Percentiles rank a stretch among this genome's conserved stretches.
Evolutionary conservation across 2,797 vertebrate genomes (phyloP).

Genomic region (Danio aesculapii): DNA sequence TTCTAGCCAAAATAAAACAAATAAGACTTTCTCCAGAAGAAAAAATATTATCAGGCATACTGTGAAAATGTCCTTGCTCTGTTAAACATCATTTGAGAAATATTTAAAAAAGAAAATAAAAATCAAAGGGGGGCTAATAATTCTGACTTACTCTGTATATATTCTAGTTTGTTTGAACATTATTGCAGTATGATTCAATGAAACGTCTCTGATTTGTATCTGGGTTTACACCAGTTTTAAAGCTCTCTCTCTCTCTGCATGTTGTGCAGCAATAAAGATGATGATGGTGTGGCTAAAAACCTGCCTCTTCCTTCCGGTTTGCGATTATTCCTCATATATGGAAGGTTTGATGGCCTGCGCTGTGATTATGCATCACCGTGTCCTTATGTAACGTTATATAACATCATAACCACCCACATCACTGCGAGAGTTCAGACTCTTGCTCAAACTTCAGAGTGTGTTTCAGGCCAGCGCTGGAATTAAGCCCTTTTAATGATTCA

Average conservation of each 20-base stretch:
- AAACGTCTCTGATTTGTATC: background rate
- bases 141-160: too few species aligned
- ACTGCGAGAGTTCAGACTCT: slow-evolving; percentile 32
- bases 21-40: too few species aligned
- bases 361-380: slow-evolving; percentile 49
- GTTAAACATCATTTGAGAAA: too few species aligned
- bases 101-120: too few species aligned
- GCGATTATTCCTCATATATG: slow-evolving; percentile 32
- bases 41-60: too few species aligned
- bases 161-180: too few species aligned
- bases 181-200: too few species aligned
- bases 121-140: too few species aligned
- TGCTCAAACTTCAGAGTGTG: background rate
- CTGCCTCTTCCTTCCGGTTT: slow-evolving; percentile 20
- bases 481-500: background rate
- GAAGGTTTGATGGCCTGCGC: slow-evolving; percentile 34
- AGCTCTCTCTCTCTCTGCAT: background rate
- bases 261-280: background rate
- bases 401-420: slow-evolving; percentile 59
- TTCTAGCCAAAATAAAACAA: too few species aligned
- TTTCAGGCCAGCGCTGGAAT: slow-evolving; percentile 5
- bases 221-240: background rate
- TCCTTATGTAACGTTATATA: slow-evolving; percentile 73
- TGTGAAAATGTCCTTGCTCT: too few species aligned
- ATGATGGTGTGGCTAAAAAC: background rate